Percentiles rank a stretch among this genome's conserved stretches.
phyloP scores from a whole-genome alignment of 2,113 vertebrate genomes.

The Ophiodon elongatus region DNA sequence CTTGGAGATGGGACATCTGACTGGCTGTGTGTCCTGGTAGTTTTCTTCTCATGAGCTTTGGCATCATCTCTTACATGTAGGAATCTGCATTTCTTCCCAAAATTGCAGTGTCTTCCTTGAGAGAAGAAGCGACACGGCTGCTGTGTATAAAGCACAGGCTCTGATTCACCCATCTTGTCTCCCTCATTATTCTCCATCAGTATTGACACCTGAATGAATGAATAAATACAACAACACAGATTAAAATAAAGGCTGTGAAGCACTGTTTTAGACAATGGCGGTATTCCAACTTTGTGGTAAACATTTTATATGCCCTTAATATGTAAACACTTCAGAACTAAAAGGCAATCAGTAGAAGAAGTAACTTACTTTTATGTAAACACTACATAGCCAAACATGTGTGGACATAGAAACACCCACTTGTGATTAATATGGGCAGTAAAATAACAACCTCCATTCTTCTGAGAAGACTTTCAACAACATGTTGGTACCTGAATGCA shows the following conservation, averaged over 20 bases:
- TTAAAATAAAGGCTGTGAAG: background rate
- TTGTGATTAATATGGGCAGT: background rate
- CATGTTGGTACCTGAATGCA: background rate
- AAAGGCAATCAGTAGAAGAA: background rate
- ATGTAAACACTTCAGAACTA: background rate
- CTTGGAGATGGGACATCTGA: background rate
- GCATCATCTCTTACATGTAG: slow-evolving; percentile 74
- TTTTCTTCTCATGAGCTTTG: slow-evolving; percentile 37
- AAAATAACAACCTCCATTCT: background rate
- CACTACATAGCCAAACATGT: background rate
- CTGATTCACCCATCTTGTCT: slow-evolving; percentile 26
- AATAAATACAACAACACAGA: background rate
- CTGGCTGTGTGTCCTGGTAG: background rate
- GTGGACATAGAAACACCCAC: background rate
- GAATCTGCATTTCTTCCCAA: slow-evolving; percentile 83
- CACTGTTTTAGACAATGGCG: background rate
- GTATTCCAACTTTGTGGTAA: background rate
- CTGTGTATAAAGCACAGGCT: slow-evolving; percentile 29
- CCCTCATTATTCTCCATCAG: slow-evolving; percentile 52
- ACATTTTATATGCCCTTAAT: background rate
- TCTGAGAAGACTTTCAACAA: background rate
- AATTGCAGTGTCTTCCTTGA: slow-evolving; percentile 83
- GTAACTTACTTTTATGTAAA: background rate
- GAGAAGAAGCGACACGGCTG: slow-evolving; percentile 84
- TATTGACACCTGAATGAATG: slow-evolving; percentile 31